Evolutionary conservation across 2,113 vertebrate genomes (phyloP).

Genomic region (Mormoops blainvillei): DNA sequence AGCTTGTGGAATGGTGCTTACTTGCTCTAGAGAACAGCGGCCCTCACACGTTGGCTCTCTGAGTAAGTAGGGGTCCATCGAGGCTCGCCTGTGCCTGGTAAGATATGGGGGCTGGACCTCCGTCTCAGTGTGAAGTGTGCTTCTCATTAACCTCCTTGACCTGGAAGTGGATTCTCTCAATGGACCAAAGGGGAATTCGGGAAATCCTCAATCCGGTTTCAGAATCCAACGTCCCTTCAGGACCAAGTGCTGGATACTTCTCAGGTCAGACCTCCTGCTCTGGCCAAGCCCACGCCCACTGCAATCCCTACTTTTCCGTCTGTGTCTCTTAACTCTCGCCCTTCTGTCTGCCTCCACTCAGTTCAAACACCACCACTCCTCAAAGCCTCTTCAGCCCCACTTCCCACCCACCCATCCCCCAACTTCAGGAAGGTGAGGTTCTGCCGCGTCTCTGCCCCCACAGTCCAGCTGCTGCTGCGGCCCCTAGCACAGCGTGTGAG

Average conservation of each 20-base stretch:
- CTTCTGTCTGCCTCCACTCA: background rate
- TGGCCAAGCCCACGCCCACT: too few species aligned
- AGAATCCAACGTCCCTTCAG: background rate
- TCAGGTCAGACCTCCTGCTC: background rate
- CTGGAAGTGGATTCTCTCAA: background rate
- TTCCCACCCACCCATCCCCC: background rate
- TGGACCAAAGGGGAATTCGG: background rate
- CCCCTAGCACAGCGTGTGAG: background rate
- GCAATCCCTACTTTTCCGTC: accelerated
- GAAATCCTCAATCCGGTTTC: background rate
- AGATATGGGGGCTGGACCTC: background rate
- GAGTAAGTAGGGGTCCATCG: background rate
- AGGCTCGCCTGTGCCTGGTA: background rate
- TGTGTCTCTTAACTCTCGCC: background rate
- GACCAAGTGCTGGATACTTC: background rate
- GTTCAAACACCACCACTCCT: background rate
- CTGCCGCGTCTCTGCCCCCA: background rate
- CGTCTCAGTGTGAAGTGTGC: background rate
- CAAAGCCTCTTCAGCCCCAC: background rate
- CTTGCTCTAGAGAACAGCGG: accelerated
- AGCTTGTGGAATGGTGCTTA: background rate
- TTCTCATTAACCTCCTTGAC: background rate
- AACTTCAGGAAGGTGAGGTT: background rate
- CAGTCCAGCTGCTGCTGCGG: accelerated
- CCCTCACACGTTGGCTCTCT: background rate